Evolutionary conservation across 2,113 vertebrate genomes (phyloP).

Genomic region (Hypocryptadius cinnamomeus): DNA sequence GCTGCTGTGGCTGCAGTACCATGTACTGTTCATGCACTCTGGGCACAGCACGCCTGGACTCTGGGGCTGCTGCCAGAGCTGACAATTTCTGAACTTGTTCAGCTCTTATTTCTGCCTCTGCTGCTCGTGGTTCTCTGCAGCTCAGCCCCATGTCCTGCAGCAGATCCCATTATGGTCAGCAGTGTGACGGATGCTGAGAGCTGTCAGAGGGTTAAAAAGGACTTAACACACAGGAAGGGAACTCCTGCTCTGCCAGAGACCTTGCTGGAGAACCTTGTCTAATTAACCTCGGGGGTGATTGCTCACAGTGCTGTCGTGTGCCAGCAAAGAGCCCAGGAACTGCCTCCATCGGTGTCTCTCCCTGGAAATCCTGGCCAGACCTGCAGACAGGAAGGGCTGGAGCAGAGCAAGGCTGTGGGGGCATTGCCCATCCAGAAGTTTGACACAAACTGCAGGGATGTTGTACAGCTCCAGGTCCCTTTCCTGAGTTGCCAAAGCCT

Average conservation of each 20-base stretch:
- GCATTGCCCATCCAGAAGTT: neutral
- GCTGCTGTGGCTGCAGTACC: neutral
- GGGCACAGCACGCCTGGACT: neutral
- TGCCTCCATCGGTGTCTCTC: neutral
- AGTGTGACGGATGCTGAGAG: rapidly evolving
- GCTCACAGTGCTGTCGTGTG: neutral
- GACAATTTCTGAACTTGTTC: neutral
- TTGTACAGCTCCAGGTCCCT: neutral
- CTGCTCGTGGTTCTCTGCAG: neutral
- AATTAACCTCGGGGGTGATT: neutral
- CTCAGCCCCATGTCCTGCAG: neutral
- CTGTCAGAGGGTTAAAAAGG: neutral
- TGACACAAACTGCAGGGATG: neutral
- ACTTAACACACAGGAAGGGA: neutral
- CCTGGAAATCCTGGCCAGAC: neutral
- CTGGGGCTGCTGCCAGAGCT: neutral
- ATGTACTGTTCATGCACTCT: neutral
- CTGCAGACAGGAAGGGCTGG: neutral
- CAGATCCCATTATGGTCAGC: neutral
- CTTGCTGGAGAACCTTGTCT: neutral
- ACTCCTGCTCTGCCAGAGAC: neutral
- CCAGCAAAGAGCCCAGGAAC: neutral
- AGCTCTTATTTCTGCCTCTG: neutral
- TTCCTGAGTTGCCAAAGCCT: neutral
- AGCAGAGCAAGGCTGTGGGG: neutral